Base-by-base conservation (phyloP, 2,113 vertebrate genomes). In the Hydrochoerus hydrochaeris region DNA sequence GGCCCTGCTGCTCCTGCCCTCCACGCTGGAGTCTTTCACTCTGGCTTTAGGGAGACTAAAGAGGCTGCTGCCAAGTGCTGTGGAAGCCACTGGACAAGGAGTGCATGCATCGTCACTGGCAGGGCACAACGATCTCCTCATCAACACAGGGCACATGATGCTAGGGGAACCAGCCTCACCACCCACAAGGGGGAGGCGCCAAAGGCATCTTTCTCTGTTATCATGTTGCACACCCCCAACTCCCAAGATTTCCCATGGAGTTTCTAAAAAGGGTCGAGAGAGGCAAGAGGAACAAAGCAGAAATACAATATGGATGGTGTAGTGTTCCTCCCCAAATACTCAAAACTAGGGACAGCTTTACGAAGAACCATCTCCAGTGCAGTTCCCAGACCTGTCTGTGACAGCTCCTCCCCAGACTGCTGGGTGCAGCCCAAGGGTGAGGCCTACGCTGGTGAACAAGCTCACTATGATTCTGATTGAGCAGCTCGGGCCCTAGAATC, bases 211-310 rank as follows among this genome's bases (percentile, higher is more conserved):
- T 44, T n/a, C 60, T n/a, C 24, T 0, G 0, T 62, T 5, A 11
- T n/a, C 1, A 0, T 10, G 49, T 4, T 0, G 0, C 13, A 11
- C 3, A 2, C 1, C 2, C 28, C 41, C 8, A 0, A 22, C 60
- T 88, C 41, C 5, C 3, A 5, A 10, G 0, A n/a, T 13, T 19
- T 49, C 57, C 14, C 54, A 16, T 16, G 54, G 54, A 54, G 54
- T 13, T 19, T 49, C 57, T 32, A 1, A 0, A 1, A 32, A 26
- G 44, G 28, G 41, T 10, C 35, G 4, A 16, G 5, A 35, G 22
- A 7, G 38, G 38, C 26, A 0, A 65, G 19, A 46, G 17, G 16
- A 41, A 30, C 67, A 24, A 16, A 35, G 44, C 6, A 46, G 6
- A 77, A 77, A 62, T 49, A 67, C 3, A n/a, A 26, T 78, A 78